Percentiles rank a stretch among this genome's conserved stretches.
Evolutionary conservation across 2,797 vertebrate species (phyloP).

Genomic region (Borostomias antarcticus): DNA sequence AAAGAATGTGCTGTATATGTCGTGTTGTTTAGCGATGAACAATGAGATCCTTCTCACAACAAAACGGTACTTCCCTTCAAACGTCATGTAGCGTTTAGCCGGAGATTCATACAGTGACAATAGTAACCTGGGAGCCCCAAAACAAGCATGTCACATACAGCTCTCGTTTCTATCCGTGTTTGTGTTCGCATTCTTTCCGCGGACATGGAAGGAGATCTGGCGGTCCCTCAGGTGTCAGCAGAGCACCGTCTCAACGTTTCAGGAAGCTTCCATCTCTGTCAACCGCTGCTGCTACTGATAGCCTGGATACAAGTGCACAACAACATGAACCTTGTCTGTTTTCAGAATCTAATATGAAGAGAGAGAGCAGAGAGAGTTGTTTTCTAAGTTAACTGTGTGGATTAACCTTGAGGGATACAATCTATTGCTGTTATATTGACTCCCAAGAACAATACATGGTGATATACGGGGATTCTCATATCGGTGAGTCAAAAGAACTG

Average conservation of each 20-base stretch:
- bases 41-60: background rate
- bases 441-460: constrained; percentile 8
- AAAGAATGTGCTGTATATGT: background rate
- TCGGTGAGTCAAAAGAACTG: constrained; percentile 18
- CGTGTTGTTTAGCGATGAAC: background rate
- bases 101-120: background rate
- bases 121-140: background rate
- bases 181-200: constrained; percentile 22
- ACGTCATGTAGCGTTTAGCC: constrained; percentile 3
- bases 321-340: constrained; percentile 65
- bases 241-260: constrained; percentile 8
- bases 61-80: constrained; percentile 1
- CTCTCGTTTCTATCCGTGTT: constrained; percentile 17
- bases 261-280: constrained; percentile 63
- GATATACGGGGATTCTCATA: constrained; percentile 5
- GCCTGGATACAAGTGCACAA: constrained; percentile 58
- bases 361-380: constrained; percentile 5
- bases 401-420: constrained; percentile 12
- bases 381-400: constrained; percentile 7
- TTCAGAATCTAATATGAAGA: constrained; percentile 44
- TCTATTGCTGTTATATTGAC: background rate
- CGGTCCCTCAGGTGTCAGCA: constrained; percentile 31
- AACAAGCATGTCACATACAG: background rate
- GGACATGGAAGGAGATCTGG: constrained; percentile 13
- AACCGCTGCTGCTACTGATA: constrained; percentile 57